Conservation (phyloP, 2,113 vertebrate species). For the Aepyceros melampus region DNA sequence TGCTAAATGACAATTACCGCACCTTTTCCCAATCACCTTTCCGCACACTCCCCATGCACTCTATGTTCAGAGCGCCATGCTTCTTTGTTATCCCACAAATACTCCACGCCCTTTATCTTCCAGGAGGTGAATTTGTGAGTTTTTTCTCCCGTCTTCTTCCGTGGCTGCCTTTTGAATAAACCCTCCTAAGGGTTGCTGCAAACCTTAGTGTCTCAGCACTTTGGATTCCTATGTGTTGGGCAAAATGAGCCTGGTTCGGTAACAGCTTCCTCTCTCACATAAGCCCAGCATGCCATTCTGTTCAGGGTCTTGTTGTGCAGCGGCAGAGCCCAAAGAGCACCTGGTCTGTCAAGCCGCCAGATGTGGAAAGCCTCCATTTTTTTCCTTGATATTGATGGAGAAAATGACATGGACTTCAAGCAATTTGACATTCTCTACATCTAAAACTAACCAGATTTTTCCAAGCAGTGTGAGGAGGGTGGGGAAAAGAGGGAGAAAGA, state of each 20-base stretch:
- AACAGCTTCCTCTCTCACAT: not conserved
- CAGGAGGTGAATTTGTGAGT: not conserved
- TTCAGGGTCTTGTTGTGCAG: not conserved
- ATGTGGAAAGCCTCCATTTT: not conserved
- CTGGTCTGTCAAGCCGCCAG: not conserved
- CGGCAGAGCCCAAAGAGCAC: not conserved
- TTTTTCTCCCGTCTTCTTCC: not conserved
- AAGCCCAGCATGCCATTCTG: not conserved
- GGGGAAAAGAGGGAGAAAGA: not conserved
- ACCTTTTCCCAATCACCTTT: not conserved
- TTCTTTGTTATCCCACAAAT: not conserved
- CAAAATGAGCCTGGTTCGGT: not conserved
- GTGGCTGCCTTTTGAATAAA: not conserved
- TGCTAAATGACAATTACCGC: not conserved
- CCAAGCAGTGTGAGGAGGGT: not conserved
- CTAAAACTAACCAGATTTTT: not conserved
- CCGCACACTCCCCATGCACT: not conserved
- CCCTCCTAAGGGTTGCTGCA: not conserved
- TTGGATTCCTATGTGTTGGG: not conserved
- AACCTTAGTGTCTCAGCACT: not conserved
- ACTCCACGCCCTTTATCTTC: not conserved
- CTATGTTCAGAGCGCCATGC: not conserved
- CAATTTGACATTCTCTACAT: not conserved
- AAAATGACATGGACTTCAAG: not conserved
- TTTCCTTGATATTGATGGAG: not conserved